Conservation (phyloP, 2,888 invertebrate species). For the Magallana nippona region DNA sequence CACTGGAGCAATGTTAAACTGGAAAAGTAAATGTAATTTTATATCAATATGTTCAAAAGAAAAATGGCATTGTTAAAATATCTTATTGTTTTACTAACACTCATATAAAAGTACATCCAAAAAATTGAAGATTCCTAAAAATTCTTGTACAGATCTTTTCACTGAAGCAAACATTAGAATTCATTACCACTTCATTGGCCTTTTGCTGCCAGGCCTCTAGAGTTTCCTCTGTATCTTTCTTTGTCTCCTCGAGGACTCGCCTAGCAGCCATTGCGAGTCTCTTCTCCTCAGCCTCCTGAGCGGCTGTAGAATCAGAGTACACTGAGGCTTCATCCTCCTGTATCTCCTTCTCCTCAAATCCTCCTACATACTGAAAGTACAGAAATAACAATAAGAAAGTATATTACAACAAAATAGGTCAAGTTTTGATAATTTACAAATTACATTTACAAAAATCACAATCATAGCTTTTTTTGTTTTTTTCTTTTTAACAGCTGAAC, state of each 20-base stretch:
- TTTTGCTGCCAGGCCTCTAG: constrained; percentile 71
- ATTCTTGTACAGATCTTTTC: too few species aligned
- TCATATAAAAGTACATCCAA: too few species aligned
- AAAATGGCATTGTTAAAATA: constrained; percentile 36
- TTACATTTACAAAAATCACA: too few species aligned
- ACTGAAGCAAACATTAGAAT: too few species aligned
- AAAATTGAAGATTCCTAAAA: too few species aligned
- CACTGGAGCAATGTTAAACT: constrained; percentile 35
- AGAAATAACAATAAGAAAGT: neutral
- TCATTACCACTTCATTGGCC: constrained; percentile 71
- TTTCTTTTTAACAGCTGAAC: too few species aligned
- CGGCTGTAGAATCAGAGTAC: constrained; percentile 14
- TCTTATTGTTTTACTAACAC: too few species aligned
- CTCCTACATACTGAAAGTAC: neutral
- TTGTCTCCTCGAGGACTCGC: constrained; percentile 69
- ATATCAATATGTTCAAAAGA: neutral
- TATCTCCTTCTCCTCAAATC: neutral
- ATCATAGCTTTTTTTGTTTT: too few species aligned
- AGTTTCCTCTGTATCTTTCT: constrained; percentile 55
- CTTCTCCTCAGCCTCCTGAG: constrained; percentile 48
- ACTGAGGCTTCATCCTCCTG: constrained; percentile 1
- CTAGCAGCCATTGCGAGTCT: constrained; percentile 68
- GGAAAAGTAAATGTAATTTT: neutral
- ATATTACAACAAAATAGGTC: neutral
- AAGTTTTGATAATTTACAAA: too few species aligned